Evolutionary conservation across 2,797 vertebrate species (phyloP).

Genomic region (Sparus aurata): DNA sequence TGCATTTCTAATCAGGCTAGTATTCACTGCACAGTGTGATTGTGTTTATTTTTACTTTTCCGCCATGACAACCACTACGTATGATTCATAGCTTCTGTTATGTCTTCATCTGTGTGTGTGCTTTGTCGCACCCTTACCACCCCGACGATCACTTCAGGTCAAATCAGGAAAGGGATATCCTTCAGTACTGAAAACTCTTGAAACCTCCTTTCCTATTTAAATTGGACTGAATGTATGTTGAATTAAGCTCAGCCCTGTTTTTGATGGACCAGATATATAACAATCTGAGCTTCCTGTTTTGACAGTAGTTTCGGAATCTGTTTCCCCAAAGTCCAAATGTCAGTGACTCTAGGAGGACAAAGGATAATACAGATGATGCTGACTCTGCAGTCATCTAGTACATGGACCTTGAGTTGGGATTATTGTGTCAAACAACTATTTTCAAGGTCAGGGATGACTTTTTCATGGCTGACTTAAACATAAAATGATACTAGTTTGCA

Average conservation of each 20-base stretch:
- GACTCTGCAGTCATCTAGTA: neutral
- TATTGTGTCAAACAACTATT: neutral
- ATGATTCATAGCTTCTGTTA: constrained; percentile 44
- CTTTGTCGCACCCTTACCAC: neutral
- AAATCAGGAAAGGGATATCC: neutral
- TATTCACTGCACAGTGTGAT: constrained; percentile 24
- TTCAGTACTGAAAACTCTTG: neutral
- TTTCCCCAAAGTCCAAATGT: constrained; percentile 25
- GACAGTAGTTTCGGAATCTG: constrained; percentile 11
- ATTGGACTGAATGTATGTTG: constrained; percentile 24
- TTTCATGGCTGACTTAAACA: neutral
- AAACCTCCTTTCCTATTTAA: constrained; percentile 26
- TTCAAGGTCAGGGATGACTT: neutral
- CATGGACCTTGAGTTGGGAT: neutral
- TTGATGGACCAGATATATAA: constrained; percentile 10
- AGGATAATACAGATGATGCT: constrained; percentile 18
- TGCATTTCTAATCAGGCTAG: neutral
- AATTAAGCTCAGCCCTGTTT: constrained; percentile 18
- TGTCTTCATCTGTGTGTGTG: constrained; percentile 5
- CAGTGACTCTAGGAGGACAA: neutral
- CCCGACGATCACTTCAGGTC: neutral
- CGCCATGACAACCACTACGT: constrained; percentile 25
- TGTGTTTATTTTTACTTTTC: constrained; percentile 47
- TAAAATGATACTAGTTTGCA: too few relatives aligned
- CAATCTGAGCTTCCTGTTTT: constrained; percentile 13